A percentile compares a stretch with the other conserved stretches of the same genome.
Conservation (phyloP, 2,888 invertebrate species). For the Apantesis nais region DNA sequence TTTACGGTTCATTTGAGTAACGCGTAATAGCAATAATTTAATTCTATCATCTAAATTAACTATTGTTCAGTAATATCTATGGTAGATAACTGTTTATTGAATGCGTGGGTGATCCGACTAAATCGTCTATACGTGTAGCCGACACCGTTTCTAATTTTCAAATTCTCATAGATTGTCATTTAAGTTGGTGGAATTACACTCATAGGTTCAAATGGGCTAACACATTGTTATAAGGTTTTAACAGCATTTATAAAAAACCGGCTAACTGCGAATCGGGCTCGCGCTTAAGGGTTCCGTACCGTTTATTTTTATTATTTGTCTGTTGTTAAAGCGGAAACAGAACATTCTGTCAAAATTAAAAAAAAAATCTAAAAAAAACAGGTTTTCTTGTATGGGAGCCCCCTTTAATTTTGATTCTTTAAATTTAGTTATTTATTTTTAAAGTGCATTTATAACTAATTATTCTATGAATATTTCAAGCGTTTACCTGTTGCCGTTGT, state of each 20-base stretch:
- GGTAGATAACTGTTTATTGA: constrained; percentile 49
- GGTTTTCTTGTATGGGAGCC: too few relatives aligned
- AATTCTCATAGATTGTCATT: constrained; percentile 16
- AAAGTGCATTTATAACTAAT: too few relatives aligned
- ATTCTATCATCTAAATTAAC: constrained; percentile 54
- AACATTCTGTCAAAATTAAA: too few relatives aligned
- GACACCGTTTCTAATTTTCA: constrained; percentile 18
- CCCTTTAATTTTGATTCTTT: too few relatives aligned
- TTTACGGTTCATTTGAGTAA: constrained; percentile 50
- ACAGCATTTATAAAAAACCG: constrained; percentile 17
- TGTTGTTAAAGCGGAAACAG: too few relatives aligned
- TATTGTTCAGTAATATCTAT: constrained; percentile 54
- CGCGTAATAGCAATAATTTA: constrained; percentile 54
- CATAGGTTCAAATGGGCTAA: neutral
- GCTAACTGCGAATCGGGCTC: too few relatives aligned
- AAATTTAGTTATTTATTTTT: too few relatives aligned
- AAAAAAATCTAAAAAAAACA: too few relatives aligned
- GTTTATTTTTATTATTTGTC: too few relatives aligned
- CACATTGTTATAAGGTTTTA: neutral
- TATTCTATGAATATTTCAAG: too few relatives aligned
- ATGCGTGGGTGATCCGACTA: constrained; percentile 37
- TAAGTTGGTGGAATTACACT: constrained; percentile 47
- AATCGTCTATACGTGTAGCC: constrained; percentile 23
- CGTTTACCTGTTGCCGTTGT: too few relatives aligned
- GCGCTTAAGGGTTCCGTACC: too few relatives aligned